Evolutionary conservation across 2,113 vertebrate genomes (phyloP), one percentile per base, ranked within the genome.

Genomic region (Recurvirostra avosetta): DNA sequence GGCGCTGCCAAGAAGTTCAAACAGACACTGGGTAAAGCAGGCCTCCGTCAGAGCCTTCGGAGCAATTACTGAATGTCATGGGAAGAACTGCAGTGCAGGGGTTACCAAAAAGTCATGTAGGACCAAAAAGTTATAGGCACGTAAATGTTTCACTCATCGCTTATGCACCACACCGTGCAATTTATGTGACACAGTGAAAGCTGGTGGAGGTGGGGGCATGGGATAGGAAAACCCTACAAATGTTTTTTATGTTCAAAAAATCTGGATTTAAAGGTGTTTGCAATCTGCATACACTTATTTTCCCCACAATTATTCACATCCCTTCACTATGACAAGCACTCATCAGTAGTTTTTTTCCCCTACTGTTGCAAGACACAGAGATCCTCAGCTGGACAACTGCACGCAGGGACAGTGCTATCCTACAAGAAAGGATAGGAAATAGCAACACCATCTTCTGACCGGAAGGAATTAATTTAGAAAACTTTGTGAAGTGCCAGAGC

Each of bases 161-260:
- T 79, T 65, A 14, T 8, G 27, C 43, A 30, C 16, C 55, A 58
- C 45, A 26, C 21, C 3, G 2, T 15, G 30, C 30, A 58, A 55
- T 49, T 73, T 74, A 43, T 5, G 32, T 20, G 29, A 11, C 34
- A 50, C 2, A 45, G 29, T 0, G 4, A 30, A 53, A 80, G 30
- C 25, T 58, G 45, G 61, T 19, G 41, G 72, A 36, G 25, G 30
- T 1, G 0, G 4, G n/a, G 49, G 27, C 7, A 1, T 2, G 6
- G 34, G 23, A 58, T 4, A 58, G 36, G 17, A 27, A 71, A 82
- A 41, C 4, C 12, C 56, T 45, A 70, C 32, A 49, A 86, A 34
- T 45, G 68, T 41, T 47, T 70, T 81, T 56, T 68, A 5, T 43
- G 56, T 76, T 65, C 71, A 68, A 15, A 27, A 23, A 40, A n/a